A percentile compares a stretch with the other conserved stretches of the same genome.
These are phyloP conservation scores for Philypnodon macrostomus DNA, from an alignment of 2,797 vertebrate species.

Conservation along the genomic window DNA sequence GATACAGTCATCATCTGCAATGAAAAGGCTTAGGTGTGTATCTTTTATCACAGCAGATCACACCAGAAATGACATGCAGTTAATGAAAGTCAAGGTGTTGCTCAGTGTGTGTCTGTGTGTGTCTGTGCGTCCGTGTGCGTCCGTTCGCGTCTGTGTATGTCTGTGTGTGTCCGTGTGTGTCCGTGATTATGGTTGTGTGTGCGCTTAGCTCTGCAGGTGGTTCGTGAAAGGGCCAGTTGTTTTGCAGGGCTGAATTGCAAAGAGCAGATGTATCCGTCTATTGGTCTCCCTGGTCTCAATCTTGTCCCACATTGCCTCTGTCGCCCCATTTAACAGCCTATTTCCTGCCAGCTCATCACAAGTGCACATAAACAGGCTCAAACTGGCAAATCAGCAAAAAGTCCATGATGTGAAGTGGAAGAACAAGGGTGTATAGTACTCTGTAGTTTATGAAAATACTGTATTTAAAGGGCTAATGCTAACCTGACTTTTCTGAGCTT, in stretches of 20 bases:
- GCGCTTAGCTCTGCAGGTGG: slow-evolving; percentile 44
- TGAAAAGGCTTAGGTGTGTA: not conserved
- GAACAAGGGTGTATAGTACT: slow-evolving; percentile 13
- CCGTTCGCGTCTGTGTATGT: no score
- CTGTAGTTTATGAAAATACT: slow-evolving; percentile 30
- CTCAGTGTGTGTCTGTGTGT: slow-evolving; percentile 4
- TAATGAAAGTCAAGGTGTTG: slow-evolving; percentile 24
- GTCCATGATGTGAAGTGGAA: slow-evolving; percentile 28
- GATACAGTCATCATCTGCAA: not conserved
- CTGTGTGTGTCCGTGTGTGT: no score
- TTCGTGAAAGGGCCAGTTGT: slow-evolving; percentile 70
- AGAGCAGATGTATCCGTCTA: slow-evolving; percentile 68
- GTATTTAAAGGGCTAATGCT: no score
- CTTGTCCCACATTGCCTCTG: slow-evolving; percentile 68
- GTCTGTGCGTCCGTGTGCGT: no score
- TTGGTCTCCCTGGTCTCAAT: slow-evolving; percentile 62
- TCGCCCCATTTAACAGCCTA: slow-evolving; percentile 70
- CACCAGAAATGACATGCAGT: slow-evolving; percentile 19
- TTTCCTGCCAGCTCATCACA: slow-evolving; percentile 68
- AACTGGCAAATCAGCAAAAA: slow-evolving; percentile 27
- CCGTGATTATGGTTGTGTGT: no score
- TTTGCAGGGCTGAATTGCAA: slow-evolving; percentile 54
- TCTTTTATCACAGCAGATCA: slow-evolving; percentile 8
- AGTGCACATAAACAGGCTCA: slow-evolving; percentile 34
- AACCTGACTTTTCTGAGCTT: no score